These are phyloP conservation scores for Dicyema japonicum DNA, from an alignment of 1,140 invertebrate genomes.

Conservation along the genomic window DNA sequence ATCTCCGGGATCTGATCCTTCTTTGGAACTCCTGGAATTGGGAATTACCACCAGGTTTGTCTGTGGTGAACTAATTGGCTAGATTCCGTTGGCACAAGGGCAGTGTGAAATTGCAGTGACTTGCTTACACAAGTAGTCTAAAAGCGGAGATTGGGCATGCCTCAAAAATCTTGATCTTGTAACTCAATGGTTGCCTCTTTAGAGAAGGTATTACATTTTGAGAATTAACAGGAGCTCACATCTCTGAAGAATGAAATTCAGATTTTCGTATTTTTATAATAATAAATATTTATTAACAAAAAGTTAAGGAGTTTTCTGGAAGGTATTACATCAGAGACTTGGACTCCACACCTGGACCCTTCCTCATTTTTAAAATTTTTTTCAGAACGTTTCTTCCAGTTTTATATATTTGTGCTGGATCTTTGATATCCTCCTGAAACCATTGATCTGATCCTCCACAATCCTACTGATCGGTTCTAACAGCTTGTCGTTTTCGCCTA, in stretches of 20 bases:
- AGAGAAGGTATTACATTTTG: constrained; percentile 25
- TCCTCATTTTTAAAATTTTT: too few species aligned
- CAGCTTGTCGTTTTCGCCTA: too few species aligned
- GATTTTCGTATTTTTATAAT: too few species aligned
- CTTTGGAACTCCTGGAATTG: constrained; percentile 33
- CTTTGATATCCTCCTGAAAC: too few species aligned
- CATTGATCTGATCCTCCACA: too few species aligned
- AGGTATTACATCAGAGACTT: too few species aligned
- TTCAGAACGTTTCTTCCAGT: too few species aligned
- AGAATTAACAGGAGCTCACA: background rate
- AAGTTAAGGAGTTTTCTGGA: too few species aligned
- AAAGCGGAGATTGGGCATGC: constrained; percentile 35
- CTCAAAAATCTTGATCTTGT: constrained; percentile 60
- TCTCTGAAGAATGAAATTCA: constrained; percentile 23
- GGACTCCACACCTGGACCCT: too few species aligned
- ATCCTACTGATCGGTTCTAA: too few species aligned
- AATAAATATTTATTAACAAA: too few species aligned
- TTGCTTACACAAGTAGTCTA: constrained; percentile 23
- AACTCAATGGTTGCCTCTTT: constrained; percentile 37
- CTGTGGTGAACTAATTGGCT: background rate
- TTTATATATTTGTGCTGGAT: too few species aligned
- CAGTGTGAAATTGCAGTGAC: constrained; percentile 29
- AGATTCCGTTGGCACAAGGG: constrained; percentile 39
- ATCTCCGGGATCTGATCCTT: constrained; percentile 42
- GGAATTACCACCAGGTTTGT: constrained; percentile 28